Percentiles rank a stretch among this genome's conserved stretches.
Conservation (phyloP, 2,113 vertebrate species). For the Centropristis striata region DNA sequence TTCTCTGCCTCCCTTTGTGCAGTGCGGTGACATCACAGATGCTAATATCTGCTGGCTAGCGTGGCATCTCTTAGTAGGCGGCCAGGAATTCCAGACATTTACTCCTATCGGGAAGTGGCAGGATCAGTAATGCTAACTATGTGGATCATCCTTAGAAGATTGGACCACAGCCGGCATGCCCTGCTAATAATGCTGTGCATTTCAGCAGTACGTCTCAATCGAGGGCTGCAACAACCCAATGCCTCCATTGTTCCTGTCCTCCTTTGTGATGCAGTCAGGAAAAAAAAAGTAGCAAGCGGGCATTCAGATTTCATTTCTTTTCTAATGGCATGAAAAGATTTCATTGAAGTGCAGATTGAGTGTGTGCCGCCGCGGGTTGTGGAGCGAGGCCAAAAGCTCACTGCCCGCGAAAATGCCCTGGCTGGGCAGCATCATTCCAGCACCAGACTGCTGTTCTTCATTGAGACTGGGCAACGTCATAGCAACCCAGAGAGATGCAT, state of each 20-base stretch:
- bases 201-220: conserved; percentile 84
- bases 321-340: conserved; percentile 83
- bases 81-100: conserved; percentile 86
- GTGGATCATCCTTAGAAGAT: conserved; percentile 83
- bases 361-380: conserved; percentile 67
- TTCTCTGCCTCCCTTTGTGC: conserved; percentile 57
- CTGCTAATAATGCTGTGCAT: conserved; percentile 83
- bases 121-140: conserved; percentile 87
- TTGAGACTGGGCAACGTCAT: conserved; percentile 50
- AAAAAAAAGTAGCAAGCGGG: conserved; percentile 64
- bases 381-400: conserved; percentile 65
- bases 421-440: conserved; percentile 49
- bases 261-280: conserved; percentile 78
- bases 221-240: conserved; percentile 79
- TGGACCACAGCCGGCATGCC: conserved; percentile 74
- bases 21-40: conserved; percentile 79
- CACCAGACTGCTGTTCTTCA: conserved; percentile 58
- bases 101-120: conserved; percentile 68
- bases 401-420: conserved; percentile 70
- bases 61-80: conserved; percentile 82
- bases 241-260: conserved; percentile 82
- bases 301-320: conserved; percentile 79
- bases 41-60: conserved; percentile 71
- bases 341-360: conserved; percentile 84
- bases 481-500: conserved; percentile 65